Evolutionary conservation across 2,888 invertebrate species (phyloP), one percentile per base, ranked within the genome.

Genomic region (Palloptera scutellata): DNA sequence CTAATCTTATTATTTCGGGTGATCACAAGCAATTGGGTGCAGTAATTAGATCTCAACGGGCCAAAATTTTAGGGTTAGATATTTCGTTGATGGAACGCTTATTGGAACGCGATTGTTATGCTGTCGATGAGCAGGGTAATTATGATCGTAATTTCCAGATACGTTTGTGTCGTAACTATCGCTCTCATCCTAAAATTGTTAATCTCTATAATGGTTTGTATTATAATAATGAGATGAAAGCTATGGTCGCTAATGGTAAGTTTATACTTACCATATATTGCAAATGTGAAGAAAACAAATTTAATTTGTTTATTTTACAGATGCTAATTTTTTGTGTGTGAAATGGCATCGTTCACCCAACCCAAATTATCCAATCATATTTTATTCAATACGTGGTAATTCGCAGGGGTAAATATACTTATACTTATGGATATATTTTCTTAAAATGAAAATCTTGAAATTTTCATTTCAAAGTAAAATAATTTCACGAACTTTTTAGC

Each of bases 21-120:
- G 93, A 93, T 85, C 92, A 91, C 1, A 86, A 88, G 72, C 93
- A 93, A 80, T 84, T 93, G 53, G 92, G 92, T 0, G 91, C 93
- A 1, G 86, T 90, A 0, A 75, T 90, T 30, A 76, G 77, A 60
- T 87, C 87, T 0, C 77, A 77, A 48, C 70, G 74, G 54, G 79
- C 80, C 81, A 68, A 70, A 2, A 75, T 77, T 3, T 75, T 79
- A 66, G 82, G 83, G 0, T 70, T 83, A 30, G 68, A 65, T 1
- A n/a, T 70, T 1, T 93, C 94, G 0, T 84, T 92, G 54, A 83
- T 94, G 76, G 92, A 92, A 78, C 86, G 94, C 30, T 81, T 94
- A 60, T 88, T 90, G 86, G 77, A 82, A 0, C 85, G 85, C 0
- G 78, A 83, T 19, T 89, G 88, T 73, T 84, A 83, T 70, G 52